Conservation (phyloP, 2,888 invertebrate species). For the Nasonovia ribisnigri region DNA sequence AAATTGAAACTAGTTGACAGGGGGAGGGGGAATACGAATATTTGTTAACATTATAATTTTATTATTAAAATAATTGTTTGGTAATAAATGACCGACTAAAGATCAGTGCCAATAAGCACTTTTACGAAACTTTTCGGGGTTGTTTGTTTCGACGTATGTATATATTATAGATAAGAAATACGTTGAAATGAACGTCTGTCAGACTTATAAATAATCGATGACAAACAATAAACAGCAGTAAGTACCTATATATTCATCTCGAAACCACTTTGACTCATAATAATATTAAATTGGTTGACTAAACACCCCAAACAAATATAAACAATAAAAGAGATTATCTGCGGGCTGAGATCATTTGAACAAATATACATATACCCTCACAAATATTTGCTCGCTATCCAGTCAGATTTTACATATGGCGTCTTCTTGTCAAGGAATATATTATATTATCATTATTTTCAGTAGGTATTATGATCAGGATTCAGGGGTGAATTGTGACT, state of each 20-base stretch:
- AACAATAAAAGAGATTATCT: constrained; percentile 25
- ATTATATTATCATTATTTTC: constrained; percentile 5
- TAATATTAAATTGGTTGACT: background rate
- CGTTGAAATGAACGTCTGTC: background rate
- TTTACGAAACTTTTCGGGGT: background rate
- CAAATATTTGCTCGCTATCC: constrained; percentile 18
- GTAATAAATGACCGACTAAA: background rate
- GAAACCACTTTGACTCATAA: background rate
- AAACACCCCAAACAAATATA: constrained; percentile 15
- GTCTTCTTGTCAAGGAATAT: background rate
- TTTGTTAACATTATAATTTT: too few relatives aligned
- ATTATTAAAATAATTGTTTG: background rate
- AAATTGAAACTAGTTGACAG: too few relatives aligned
- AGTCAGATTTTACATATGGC: background rate
- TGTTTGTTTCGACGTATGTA: background rate
- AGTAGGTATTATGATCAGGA: background rate
- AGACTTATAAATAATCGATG: constrained; percentile 18
- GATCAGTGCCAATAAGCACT: background rate
- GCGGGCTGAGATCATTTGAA: background rate
- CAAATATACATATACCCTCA: background rate
- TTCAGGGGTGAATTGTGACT: background rate
- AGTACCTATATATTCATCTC: background rate
- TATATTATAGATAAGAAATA: constrained; percentile 15
- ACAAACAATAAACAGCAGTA: constrained; percentile 24
- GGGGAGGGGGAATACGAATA: too few relatives aligned